Conservation (phyloP, 2,888 invertebrate species). For the Acrobeloides nanus region DNA sequence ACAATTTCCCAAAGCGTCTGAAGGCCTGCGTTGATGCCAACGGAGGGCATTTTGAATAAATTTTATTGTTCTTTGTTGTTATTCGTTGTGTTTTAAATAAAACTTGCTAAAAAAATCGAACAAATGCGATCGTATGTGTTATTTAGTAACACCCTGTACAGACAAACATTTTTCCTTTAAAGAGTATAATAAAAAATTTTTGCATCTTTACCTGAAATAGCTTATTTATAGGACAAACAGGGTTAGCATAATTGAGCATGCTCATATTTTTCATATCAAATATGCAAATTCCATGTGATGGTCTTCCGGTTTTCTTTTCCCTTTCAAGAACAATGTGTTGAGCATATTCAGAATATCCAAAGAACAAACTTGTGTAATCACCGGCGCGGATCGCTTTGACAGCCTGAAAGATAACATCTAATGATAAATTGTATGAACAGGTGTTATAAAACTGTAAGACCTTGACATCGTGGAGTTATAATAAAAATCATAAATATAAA, state of each 20-base stretch:
- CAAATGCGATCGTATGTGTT: neutral
- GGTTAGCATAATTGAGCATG: slow-evolving; percentile 27
- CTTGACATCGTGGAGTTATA: too few species aligned
- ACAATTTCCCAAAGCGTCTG: too few species aligned
- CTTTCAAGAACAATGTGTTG: slow-evolving; percentile 24
- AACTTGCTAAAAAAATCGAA: neutral
- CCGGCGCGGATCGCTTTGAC: slow-evolving; percentile 25
- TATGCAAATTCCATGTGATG: slow-evolving; percentile 32
- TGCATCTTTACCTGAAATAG: slow-evolving; percentile 26
- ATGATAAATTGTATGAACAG: slow-evolving; percentile 6
- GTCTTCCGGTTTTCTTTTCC: slow-evolving; percentile 21
- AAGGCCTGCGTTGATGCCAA: too few species aligned
- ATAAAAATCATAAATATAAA: too few species aligned
- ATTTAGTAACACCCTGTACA: neutral
- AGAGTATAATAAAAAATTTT: too few species aligned
- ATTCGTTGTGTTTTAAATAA: too few species aligned
- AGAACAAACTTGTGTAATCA: slow-evolving; percentile 26
- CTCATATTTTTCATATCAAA: slow-evolving; percentile 30
- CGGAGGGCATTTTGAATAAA: too few species aligned
- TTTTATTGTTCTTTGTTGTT: too few species aligned
- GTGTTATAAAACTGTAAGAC: neutral
- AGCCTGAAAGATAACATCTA: slow-evolving; percentile 15
- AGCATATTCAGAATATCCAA: slow-evolving; percentile 31
- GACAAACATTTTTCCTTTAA: too few species aligned
- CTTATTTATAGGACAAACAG: slow-evolving; percentile 24